A percentile compares a stretch with the other conserved stretches of the same genome.
Conservation (phyloP, 2,888 invertebrate species). For the Diplazon laetatorius region DNA sequence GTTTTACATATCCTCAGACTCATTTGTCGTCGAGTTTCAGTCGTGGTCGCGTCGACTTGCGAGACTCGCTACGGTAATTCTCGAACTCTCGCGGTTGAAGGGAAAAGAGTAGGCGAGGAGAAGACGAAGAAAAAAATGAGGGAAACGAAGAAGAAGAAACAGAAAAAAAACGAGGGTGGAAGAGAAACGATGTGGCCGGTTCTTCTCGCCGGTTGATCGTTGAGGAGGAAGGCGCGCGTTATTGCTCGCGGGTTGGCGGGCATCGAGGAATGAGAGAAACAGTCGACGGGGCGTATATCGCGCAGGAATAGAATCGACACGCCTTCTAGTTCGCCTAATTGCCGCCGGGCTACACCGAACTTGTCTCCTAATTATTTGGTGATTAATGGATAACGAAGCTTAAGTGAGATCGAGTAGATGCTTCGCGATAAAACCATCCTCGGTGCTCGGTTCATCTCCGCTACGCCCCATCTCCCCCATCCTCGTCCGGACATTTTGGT, state of each 20-base stretch:
- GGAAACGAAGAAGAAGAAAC: neutral
- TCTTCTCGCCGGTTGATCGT: conserved; percentile 18
- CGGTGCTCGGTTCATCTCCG: conserved; percentile 70
- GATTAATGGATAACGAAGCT: conserved; percentile 74
- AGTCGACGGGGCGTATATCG: conserved; percentile 63
- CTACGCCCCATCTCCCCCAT: conserved; percentile 21
- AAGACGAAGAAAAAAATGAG: neutral
- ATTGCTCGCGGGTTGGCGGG: conserved; percentile 5
- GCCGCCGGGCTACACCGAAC: conserved; percentile 78
- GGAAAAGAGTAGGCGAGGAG: conserved; percentile 22
- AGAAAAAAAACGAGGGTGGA: conserved; percentile 12
- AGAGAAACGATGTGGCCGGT: conserved; percentile 33
- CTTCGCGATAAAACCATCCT: conserved; percentile 76
- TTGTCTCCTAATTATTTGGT: conserved; percentile 81
- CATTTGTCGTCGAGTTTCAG: conserved; percentile 21
- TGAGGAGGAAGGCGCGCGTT: conserved; percentile 27
- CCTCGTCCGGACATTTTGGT: neutral
- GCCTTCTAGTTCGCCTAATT: conserved; percentile 81
- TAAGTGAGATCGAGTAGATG: conserved; percentile 68
- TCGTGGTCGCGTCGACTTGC: conserved; percentile 1
- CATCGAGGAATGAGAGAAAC: conserved; percentile 46
- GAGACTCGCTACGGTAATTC: conserved; percentile 26
- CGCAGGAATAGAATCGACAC: conserved; percentile 80
- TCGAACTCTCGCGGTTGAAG: neutral
- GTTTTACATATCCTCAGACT: neutral